Conservation (phyloP, 2,797 vertebrate species). For the Pyrocephalus nanus region DNA sequence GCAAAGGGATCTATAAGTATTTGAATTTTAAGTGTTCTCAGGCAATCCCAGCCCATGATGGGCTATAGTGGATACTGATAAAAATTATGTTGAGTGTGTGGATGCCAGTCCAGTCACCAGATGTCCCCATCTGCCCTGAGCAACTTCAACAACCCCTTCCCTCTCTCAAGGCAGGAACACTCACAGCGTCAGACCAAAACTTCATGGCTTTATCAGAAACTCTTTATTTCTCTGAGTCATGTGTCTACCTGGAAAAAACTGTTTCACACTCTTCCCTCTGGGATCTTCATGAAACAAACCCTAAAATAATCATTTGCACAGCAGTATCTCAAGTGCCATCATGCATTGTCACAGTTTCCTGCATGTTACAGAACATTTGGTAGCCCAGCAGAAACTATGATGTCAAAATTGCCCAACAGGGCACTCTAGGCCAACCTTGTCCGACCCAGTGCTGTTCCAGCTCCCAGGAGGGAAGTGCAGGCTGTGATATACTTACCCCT, state of each 20-base stretch:
- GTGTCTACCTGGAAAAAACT: neutral
- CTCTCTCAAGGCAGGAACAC: neutral
- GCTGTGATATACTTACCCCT: neutral
- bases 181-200: neutral
- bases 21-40: neutral
- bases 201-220: neutral
- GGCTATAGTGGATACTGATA: neutral
- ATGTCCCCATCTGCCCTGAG: neutral
- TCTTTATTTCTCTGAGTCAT: neutral
- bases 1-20: neutral
- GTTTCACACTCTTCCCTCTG: neutral
- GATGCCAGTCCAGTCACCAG: neutral
- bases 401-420: neutral
- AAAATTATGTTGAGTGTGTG: neutral
- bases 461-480: neutral
- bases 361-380: constrained; percentile 22
- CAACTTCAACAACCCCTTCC: neutral
- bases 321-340: constrained; percentile 3
- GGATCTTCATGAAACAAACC: neutral
- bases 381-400: neutral
- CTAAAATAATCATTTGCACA: constrained; percentile 32
- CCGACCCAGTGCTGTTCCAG: neutral
- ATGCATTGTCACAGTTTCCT: neutral
- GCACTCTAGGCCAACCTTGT: neutral
- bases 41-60: neutral